Conservation (phyloP, 2,113 vertebrate genomes). For the Pionites leucogaster region DNA sequence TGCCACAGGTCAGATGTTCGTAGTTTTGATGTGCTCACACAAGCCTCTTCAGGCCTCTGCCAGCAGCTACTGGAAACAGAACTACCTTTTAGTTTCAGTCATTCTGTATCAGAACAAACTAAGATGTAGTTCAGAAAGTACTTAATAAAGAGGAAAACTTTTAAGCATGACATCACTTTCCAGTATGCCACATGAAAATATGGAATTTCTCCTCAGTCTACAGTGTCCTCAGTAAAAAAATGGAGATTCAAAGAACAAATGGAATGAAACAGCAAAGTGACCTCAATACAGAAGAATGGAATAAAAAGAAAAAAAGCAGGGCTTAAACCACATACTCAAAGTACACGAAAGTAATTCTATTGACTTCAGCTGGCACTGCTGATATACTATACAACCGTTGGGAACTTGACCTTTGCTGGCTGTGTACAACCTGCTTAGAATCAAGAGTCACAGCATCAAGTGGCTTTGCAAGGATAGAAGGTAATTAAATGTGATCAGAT, state of each 20-base stretch:
- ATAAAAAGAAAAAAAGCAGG: neutral
- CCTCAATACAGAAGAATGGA: neutral
- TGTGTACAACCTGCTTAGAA: neutral
- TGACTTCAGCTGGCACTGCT: neutral
- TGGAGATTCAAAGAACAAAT: neutral
- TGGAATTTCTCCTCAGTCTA: neutral
- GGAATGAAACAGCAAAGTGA: slow-evolving; percentile 6
- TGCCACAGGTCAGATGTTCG: neutral
- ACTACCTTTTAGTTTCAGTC: neutral
- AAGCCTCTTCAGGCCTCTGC: neutral
- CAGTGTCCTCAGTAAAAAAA: neutral
- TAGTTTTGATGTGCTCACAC: neutral
- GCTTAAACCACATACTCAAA: neutral
- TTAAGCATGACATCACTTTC: neutral
- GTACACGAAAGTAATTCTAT: neutral
- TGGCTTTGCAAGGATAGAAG: slow-evolving; percentile 17
- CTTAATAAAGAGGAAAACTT: neutral
- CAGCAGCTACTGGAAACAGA: neutral
- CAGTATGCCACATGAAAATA: neutral
- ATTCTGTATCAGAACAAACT: neutral
- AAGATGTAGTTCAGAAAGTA: neutral
- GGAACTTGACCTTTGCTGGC: slow-evolving; percentile 4
- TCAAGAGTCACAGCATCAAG: neutral
- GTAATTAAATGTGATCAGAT: neutral
- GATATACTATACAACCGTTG: neutral